Evolutionary conservation across 2,888 invertebrate species (phyloP), one percentile per base, ranked within the genome.

Genomic region (Drosophila subsilvestris): DNA sequence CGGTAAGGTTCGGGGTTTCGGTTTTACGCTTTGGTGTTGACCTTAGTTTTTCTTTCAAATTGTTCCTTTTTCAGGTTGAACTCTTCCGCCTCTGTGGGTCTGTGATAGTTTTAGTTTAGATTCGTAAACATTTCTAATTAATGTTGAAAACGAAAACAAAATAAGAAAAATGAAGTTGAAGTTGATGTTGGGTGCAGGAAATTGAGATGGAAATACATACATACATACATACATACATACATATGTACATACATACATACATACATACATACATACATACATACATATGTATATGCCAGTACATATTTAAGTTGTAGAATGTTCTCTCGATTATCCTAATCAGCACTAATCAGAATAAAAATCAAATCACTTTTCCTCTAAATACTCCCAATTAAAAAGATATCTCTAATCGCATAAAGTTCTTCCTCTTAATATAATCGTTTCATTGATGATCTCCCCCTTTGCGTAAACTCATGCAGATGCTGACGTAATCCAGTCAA

Each of bases 401-500:
- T 14, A 50, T 50, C 25, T 6, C 22, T 17, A 50, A 45, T 14
- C 12, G 14, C 32, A 32, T 45, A 18, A 45, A 12, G 14, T 27
- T n/a, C 14, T 8, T 8, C n/a, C 42, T 9, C 10, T 18, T 50
- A 12, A 37, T 25, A 44, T n/a, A 2, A 14, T 37, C 14, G 37
- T 47, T 27, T 22, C 32, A 14, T 58, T 47, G 14, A 44, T 47
- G 29, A 18, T 59, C 62, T 53, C 45, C 10, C 17, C 37, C n/a
- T 22, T 22, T 43, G 55, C 18, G 50, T 49, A 37, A 62, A 22
- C 47, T 63, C 42, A 9, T 32, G 51, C 18, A 48, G 50, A 25
- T 7, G 42, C 58, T 80, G 71, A 86, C 85, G 79, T 72, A 78
- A 84, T 62, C 67, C 60, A 45, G 45, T 32, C 57, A 49, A 59